phyloP scores from a whole-genome alignment of 2,888 invertebrate species.

The Calameuta pallipes region DNA sequence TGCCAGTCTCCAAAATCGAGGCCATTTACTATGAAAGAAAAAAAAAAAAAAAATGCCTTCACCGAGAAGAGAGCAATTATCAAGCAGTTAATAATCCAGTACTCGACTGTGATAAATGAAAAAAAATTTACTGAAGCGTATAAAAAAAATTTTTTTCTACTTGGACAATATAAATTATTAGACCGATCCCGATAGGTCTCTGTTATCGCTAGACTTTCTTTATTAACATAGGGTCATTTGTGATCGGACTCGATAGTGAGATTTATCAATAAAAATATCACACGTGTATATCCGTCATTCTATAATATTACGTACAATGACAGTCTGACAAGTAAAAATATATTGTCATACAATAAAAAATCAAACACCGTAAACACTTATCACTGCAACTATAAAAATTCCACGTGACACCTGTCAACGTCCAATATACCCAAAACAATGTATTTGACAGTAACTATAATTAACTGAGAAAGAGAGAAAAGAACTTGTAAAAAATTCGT shows the following conservation, averaged over 20 bases:
- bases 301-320: too few species aligned
- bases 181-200: background rate
- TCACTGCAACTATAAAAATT: too few species aligned
- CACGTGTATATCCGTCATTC: background rate
- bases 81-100: background rate
- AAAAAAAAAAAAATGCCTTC: too few species aligned
- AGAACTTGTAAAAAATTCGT: background rate
- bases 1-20: background rate
- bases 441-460: too few species aligned
- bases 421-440: too few species aligned
- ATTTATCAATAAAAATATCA: background rate
- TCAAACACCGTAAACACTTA: too few species aligned
- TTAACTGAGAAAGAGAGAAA: background rate
- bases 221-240: background rate
- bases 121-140: background rate
- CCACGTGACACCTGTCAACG: too few species aligned
- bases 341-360: background rate
- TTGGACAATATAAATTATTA: background rate
- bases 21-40: background rate
- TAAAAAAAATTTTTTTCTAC: background rate
- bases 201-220: background rate
- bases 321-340: too few species aligned
- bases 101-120: background rate
- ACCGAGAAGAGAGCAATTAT: background rate
- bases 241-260: background rate